Conservation (phyloP, 2,113 vertebrate species). For the Ammodytes dubius region DNA sequence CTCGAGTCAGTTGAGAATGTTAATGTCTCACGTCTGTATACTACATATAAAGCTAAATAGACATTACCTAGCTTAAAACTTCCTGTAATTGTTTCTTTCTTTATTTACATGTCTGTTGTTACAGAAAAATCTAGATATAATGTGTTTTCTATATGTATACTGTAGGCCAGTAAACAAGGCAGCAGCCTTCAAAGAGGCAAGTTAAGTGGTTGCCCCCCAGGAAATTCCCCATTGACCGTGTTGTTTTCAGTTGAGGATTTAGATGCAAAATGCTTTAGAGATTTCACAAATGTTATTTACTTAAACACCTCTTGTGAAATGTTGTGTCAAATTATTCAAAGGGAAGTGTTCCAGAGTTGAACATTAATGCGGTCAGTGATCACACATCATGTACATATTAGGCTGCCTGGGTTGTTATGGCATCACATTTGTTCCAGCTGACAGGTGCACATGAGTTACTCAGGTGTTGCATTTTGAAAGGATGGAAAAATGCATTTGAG, state of each 20-base stretch:
- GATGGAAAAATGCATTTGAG: conserved; percentile 43
- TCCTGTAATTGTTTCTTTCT: not conserved
- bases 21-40: not conserved
- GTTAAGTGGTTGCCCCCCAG: conserved; percentile 14
- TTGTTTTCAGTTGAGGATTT: conserved; percentile 43
- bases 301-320: conserved; percentile 29
- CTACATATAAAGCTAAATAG: not conserved
- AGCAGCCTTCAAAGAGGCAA: conserved; percentile 29
- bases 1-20: not conserved
- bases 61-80: not conserved
- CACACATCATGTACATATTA: conserved; percentile 30
- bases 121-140: no score
- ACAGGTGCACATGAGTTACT: conserved; percentile 61
- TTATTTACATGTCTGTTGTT: no score
- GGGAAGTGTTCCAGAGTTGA: conserved; percentile 8
- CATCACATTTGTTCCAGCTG: conserved; percentile 54
- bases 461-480: conserved; percentile 57
- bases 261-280: conserved; percentile 16
- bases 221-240: conserved; percentile 47
- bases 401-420: conserved; percentile 44
- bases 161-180: not conserved
- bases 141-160: no score
- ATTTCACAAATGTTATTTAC: conserved; percentile 31
- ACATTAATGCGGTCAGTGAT: conserved; percentile 34
- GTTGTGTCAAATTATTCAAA: conserved; percentile 27